Evolutionary conservation across 1,140 invertebrate species (phyloP), one percentile per base, ranked within the genome.

Genomic region (Orussus abietinus): DNA sequence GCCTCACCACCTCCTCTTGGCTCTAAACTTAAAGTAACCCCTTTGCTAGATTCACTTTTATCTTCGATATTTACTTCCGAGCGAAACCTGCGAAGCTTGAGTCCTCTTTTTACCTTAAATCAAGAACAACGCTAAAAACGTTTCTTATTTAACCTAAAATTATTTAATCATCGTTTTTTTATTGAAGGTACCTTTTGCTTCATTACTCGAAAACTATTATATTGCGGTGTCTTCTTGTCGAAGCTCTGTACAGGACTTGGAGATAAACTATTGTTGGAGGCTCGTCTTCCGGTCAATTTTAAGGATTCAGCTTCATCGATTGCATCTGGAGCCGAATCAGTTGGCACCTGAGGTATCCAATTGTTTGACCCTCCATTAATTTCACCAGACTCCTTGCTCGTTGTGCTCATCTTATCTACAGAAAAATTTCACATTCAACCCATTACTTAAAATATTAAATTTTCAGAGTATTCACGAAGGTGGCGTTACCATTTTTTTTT

Each of bases 11-110:
- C 64, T 1, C 67, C 66, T 39, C 65, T 53, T 3, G 66, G 64
- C 41, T 72, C 69, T 29, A 74, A 50, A 30, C 60, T 72, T 3
- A 66, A 45, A 1, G 60, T 51, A 7, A 66, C 52, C 4, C 59
- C 62, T 32, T 72, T 61, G 10, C 46, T 58, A 4, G 49, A 38
- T 6, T 66, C 60, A 5, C 48, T 45, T 13, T 69, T 66, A 6
- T 72, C 69, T 31, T 68, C 60, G 19, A 75, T 69, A 41, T 65
- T 73, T 0, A 70, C 72, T 50, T 75, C 73, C 2, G 72, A 75
- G 7, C 69, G 64, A 45, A 73, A 74, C 50, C 71, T 59, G 25
- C 69, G 55, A 20, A 74, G 55, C 39, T 62, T 65, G 30, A 75
- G 54, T 18, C 69, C 67, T 28, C 64, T 56, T 44, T 72, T 70